Evolutionary conservation across 2,797 vertebrate species (phyloP), one percentile per base, ranked within the genome.

Genomic region (Octomys mimax): DNA sequence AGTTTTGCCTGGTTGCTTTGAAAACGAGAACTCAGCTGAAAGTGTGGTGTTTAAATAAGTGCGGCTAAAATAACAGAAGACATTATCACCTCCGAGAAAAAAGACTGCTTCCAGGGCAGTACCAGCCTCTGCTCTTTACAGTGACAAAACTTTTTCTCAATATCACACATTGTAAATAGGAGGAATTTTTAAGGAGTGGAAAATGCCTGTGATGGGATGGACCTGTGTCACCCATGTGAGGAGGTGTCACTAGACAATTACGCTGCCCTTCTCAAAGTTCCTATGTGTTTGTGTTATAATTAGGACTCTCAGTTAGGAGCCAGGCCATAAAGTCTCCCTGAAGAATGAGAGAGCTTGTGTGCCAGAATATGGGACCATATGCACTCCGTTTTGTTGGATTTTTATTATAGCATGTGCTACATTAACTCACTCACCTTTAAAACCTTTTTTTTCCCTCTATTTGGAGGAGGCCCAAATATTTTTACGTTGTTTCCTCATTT

Each of bases 401-500:
- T 98, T 97, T 97, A 97, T 96, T 98, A 97, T 97, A 97, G 97
- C 97, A 96, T 94, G 95, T 84, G 96, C 95, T 86, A 88, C 78
- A 97, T 97, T 95, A 98, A 98, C 97, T 95, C 96, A 95, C 87
- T 98, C 96, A 97, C 87, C 96, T 98, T 98, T 98, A 98, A 97
- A 97, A 98, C 81, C 95, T 95, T 97, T 95, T 78, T 87, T 83
- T 49, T 19, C 5, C 49, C 88, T 95, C 96, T 82, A 91, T 97
- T 95, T 97, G 97, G 96, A 98, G 94, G 98, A 97, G 98, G 98
- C 83, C 79, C 96, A 98, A 98, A 98, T 91, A 98, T 97, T 98
- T 98, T 97, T 91, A 98, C 95, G 96, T 97, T 98, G 97, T 98
- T 99, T 98, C 96, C 98, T 97, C 95, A 70, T 87, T 98, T 98